Evolutionary conservation across 2,797 vertebrate genomes (phyloP), one percentile per base, ranked within the genome.

Genomic region (Enteromius trimaculatus): DNA sequence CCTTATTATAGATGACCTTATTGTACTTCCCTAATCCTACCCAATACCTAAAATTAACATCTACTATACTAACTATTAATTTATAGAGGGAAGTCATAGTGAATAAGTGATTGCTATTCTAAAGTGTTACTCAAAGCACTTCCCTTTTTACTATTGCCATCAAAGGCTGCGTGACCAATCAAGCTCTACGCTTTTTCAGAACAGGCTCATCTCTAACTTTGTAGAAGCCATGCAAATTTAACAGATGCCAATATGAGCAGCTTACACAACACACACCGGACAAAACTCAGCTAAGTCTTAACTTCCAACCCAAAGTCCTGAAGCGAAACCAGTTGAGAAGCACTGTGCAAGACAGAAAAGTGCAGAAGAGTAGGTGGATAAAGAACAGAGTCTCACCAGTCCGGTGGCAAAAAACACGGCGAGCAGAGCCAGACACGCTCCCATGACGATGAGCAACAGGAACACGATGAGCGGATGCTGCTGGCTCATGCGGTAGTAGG

Each of bases 381-480:
- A 79, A 72, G n/a, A 31, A 66, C 37, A 66, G 39, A 39, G 47
- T 87, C 97, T 98, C 95, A 99, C 97, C 97, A 98, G 95, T 91
- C 97, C 96, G 34, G 96, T 96, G 90, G 97, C 97, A 93, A 99
- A 99, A 95, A 99, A 99, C 89, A 99, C 97, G 82, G 95, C 95
- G 55, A 99, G 96, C 87, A 99, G 94, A 90, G 97, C 96, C 89
- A 99, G 92, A 90, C 97, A 99, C 82, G 97, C 95, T 93, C 97
- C 97, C 95, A 98, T 98, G 90, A 99, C 95, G 92, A 99, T 98
- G 89, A 99, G 96, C 89, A 99, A 96, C 92, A 99, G 94, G 91
- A 99, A 99, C 90, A 98, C 96, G 93, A 99, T 97, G 87, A 99
- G 96, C 80, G 98, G 98, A 95, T 99, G 97, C 95, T 99, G 98